Conservation (phyloP, 2,797 vertebrate genomes). For the Gadopsis bispinosus region DNA sequence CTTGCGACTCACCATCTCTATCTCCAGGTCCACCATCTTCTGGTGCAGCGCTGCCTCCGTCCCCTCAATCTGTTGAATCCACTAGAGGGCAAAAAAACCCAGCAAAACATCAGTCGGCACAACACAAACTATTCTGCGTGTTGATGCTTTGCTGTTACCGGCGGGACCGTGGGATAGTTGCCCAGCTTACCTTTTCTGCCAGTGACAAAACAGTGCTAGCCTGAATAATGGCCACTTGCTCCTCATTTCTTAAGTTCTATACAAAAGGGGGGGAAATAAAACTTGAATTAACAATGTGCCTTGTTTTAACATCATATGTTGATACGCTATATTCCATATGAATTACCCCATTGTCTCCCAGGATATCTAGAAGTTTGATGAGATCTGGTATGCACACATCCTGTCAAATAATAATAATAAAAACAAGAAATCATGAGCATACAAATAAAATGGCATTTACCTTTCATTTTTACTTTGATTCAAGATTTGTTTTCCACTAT, state of each 20-base stretch:
- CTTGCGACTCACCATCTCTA: slow-evolving; percentile 91
- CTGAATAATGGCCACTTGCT: slow-evolving; percentile 99
- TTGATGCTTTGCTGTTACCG: neutral
- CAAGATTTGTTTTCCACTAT: neutral
- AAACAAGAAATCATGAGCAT: neutral
- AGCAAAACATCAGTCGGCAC: slow-evolving; percentile 14
- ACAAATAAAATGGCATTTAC: neutral
- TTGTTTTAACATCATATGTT: neutral
- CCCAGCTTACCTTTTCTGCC: slow-evolving; percentile 93
- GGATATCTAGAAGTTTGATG: slow-evolving; percentile 97
- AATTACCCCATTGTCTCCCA: slow-evolving; percentile 98
- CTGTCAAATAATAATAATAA: slow-evolving; percentile 74
- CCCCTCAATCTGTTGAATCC: slow-evolving; percentile 99
- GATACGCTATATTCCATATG: neutral
- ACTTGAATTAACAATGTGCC: rapidly evolving
- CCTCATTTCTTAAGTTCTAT: slow-evolving; percentile 98
- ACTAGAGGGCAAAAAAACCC: slow-evolving; percentile 83
- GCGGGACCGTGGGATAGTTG: neutral
- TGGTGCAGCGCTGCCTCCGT: slow-evolving; percentile 97
- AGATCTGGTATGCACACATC: slow-evolving; percentile 98
- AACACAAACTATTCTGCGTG: no score
- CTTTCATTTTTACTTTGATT: neutral
- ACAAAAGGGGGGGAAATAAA: slow-evolving; percentile 15
- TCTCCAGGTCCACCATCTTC: slow-evolving; percentile 98
- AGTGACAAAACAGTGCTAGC: slow-evolving; percentile 97